Evolutionary conservation across 30 jellyfish, hydroid and myxozoan species (phyloP), one percentile per base, ranked within the genome.

Genomic region (Rhopilema esculentum): DNA sequence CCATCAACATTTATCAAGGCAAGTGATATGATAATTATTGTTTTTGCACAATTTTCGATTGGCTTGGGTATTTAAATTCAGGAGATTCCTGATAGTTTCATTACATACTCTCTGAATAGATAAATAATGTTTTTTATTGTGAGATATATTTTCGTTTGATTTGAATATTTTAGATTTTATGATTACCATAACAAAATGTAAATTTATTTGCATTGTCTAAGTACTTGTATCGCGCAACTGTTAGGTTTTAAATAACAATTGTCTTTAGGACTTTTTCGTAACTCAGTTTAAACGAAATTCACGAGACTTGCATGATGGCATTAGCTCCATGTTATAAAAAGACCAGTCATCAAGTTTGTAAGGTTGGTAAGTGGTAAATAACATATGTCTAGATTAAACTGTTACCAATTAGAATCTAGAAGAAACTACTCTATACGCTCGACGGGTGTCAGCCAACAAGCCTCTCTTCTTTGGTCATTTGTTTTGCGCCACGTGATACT

Each of bases 101-200:
- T 33, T 31, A 73, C 84, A 22, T 73, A 29, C 33, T 7, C n/a
- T n/a, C 50, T 31, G 84, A 40, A 67, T 73, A 73, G 84, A 73
- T 73, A 73, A 33, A 52, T 71, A 71, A 73, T 24, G 84, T 73
- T 78, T 78, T 78, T 78, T 78, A 33, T 33, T 75, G 33, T 25
- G 50, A 69, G 51, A 64, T 24, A 78, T 78, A 78, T 57, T 57
- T 61, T 78, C 68, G 79, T 78, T 78, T 78, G 64, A 66, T 53
- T 78, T 78, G 63, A 30, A 78, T 19, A 26, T 78, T 78, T 78
- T 53, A 78, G 88, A 57, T 78, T 78, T 53, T 73, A 73, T 24
- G n/a, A 31, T 22, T 22, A 18, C 33, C 70, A 69, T 73, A 73
- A 31, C 84, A 73, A 73, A 9, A 21, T 73, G 69, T 31, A 73